Evolutionary conservation across 2,797 vertebrate genomes (phyloP), one percentile per base, ranked within the genome.

Genomic region (Lates japonicus): DNA sequence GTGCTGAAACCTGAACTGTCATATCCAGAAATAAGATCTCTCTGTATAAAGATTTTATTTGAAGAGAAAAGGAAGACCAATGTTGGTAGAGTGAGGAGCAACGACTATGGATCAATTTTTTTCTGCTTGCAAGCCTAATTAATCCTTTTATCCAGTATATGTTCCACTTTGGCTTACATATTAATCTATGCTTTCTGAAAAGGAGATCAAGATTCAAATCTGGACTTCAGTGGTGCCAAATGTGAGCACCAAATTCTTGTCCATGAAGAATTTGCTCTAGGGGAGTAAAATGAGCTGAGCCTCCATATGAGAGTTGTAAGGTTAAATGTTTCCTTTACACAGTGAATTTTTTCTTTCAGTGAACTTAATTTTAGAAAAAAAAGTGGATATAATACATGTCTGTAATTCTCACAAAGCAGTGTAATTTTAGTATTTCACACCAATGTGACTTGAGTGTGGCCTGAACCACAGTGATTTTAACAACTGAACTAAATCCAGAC

Each of bases 201-300:
- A 29, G 5, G 8, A 83, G 74, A 66, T 78, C 66, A 57, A 66
- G 39, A 74, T 64, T 90, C 64, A 76, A 29, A 74, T 84, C 41
- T 81, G 57, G 74, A 60, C 51, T 57, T 65, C 41, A 42, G 33
- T 55, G 59, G 11, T 59, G 29, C 64, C 61, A 68, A 77, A 77
- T 64, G 70, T 42, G 11, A 25, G 12, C n/a, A 68, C 20, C 0
- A 68, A 70, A 82, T 81, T 76, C 75, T 83, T 77, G 25, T 70
- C 29, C 16, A 54, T 54, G 25, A 51, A 78, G 75, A 91, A 87
- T 87, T 81, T 86, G 83, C 82, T 75, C 70, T 39, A 39, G 29
- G 9, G 33, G 22, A 67, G 87, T 85, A 85, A 87, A 83, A 46
- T 66, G 82, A 87, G 74, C 65, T 61, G 59, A 35, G 39, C 17